Evolutionary conservation across 2,797 vertebrate genomes (phyloP), one percentile per base, ranked within the genome.

Genomic region (Monodelphis domestica): DNA sequence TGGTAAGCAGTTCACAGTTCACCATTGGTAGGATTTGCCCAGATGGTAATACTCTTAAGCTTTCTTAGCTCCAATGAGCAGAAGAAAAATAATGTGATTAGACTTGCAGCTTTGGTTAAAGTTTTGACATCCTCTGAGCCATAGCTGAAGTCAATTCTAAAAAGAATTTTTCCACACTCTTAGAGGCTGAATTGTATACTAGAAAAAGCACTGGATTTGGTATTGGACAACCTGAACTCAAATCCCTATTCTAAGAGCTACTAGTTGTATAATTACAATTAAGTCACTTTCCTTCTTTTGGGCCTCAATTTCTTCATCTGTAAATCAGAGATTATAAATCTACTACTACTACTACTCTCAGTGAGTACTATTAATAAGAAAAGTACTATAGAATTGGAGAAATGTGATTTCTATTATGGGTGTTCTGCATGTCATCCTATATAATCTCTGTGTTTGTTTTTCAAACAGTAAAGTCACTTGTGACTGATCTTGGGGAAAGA

Each of bases 1-100:
- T 98, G 97, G 97, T 97, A 98, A 94, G 96, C 96, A 95, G 95
- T 97, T 96, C 97, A 97, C 96, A 96, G 96, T 96, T 98, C 97
- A 97, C 95, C 94, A 97, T 93, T 93, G 97, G 96, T 92, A 96
- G 94, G 87, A 89, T 95, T 91, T 97, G 96, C 91, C 97, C 95
- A 97, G 96, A 94, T 96, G 93, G 94, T 90, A 97, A 97, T 88
- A 94, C 93, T 97, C 97, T 97, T 94, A 97, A 96, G 95, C 89
- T 97, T 96, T 95, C 93, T 51, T 95, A 96, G 96, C 63, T 95
- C 95, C 96, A 95, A 96, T 95, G 96, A 96, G 95, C 9, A 97
- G 93, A 91, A 90, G 87, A 93, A 97, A 96, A 89, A 97, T 88
- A 95, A 89, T 93, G 94, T 94, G 95, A 96, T 93, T 97, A 97